Base-by-base conservation (phyloP, 2,888 invertebrate species). In the Periphyllus acericola region DNA sequence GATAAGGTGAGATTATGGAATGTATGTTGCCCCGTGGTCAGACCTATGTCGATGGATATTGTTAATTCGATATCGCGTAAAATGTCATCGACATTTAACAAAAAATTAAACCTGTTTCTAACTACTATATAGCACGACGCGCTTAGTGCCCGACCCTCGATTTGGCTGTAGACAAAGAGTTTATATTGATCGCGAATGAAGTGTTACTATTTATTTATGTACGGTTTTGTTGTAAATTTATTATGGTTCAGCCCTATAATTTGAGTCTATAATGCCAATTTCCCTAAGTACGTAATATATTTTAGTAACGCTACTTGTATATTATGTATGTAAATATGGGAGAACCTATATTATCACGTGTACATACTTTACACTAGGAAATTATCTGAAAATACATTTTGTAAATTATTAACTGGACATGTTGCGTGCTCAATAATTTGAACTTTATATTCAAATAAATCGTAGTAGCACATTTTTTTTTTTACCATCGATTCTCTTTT, bases 381-480 rank as follows among this genome's bases (percentile, higher is more conserved):
- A 76, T 76, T 76, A 76, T 76, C 19, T 29, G 76, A 76, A 76
- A 29, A 76, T 76, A 46, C 19, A 46, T 76, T 29, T 76, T 19
- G 19, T 46, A 46, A 21, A 46, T 46, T 29, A n/a, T 46, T 46
- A 76, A 46, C n/a, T 29, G 19, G n/a, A n/a, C n/a, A 3, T 29
- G 46, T 76, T 29, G 46, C 36, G 21, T 60, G 60, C 60, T 60
- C 60, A 4, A 60, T 60, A 60, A n/a, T n/a, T n/a, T 25, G 60
- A 60, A 60, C 3, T 25, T 19, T 25, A 25, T 60, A 60, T 60
- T 60, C 21, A 60, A 60, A 60, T 25, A 25, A 60, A 60, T 6
- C 14, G 9, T 46, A 21, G 21, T 60, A 19, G 55, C 55, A 0
- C 25, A 3, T 21, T 60, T 60, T 60, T 60, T 60, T 60, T 60